Base-by-base conservation (phyloP, 2,888 invertebrate genomes). In the Acronicta aceris region DNA sequence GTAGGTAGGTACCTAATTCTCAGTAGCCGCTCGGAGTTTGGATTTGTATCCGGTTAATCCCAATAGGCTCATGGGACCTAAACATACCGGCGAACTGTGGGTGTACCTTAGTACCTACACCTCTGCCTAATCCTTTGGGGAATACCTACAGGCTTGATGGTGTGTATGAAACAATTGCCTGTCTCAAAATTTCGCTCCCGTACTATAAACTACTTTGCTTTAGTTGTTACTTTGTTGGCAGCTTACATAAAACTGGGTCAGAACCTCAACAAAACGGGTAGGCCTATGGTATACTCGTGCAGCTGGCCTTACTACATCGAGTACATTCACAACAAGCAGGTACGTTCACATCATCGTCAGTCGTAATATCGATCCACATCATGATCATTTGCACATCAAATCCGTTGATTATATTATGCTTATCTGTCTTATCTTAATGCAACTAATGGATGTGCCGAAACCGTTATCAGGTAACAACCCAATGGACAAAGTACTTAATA, bases 301-400 rank as follows among this genome's bases (percentile, higher is more conserved):
- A 97, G 97, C 81, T 98, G 97, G 97, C 98, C 98, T 0, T 97
- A 96, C 56, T 98, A 98, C 81, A 95, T 96, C 80, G 92, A 96
- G 77, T 95, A 92, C 57, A 91, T 91, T 53, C 86, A 91, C 58
- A 89, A 94, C 6, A 92, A 95, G 71, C 81, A 84, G 77, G 96
- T 96, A 87, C 85, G 45, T 41, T 21, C 13, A 36, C 13, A 36
- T 33, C 12, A 12, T 33, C 7, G 4, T 5, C 33, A 27, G 27
- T n/a, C n/a, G 21, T 4, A 3, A 21, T 4, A 21, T 21, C 21
- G 21, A 4, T 21, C 21, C 21, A 4, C 21, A 21, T 21, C n/a
- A n/a, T 27, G 27, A 1, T 7, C 27, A 27, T 27, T 27, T 27
- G 27, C 27, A 7, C 8, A 21, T 40, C 4, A 38, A 12, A 46